These are phyloP conservation scores for Chesias legatella DNA, from an alignment of 2,888 invertebrate species.

Conservation along the genomic window DNA sequence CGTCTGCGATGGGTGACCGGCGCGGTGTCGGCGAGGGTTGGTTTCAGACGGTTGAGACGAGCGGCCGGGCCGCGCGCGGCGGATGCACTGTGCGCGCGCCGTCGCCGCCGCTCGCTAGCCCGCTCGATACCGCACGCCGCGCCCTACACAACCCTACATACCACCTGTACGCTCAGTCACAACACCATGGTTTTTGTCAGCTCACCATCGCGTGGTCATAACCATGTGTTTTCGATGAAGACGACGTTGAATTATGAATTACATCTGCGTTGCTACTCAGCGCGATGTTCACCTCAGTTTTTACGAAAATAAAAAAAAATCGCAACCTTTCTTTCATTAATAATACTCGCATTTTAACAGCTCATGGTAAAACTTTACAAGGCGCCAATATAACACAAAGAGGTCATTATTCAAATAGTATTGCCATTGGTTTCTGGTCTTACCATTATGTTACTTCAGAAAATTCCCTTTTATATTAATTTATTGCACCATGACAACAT, in stretches of 20 bases:
- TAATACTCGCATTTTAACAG: no score
- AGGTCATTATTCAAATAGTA: no score
- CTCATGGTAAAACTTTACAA: no score
- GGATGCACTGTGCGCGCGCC: constrained; percentile 62
- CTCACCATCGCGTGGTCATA: constrained; percentile 2
- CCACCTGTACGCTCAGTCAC: constrained; percentile 75
- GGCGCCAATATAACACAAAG: no score
- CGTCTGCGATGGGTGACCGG: constrained; percentile 37
- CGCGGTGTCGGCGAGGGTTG: constrained; percentile 16
- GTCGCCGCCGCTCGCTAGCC: constrained; percentile 41
- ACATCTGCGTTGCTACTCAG: no score
- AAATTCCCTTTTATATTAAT: no score
- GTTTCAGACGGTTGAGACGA: constrained; percentile 48
- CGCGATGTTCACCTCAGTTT: no score
- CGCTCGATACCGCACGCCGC: constrained; percentile 60
- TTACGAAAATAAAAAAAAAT: no score
- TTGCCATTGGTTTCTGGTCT: no score
- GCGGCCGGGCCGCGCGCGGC: constrained; percentile 52
- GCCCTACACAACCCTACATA: constrained; percentile 63
- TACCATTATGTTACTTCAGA: no score
- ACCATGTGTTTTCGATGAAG: constrained; percentile 11
- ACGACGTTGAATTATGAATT: background rate
- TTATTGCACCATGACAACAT: no score
- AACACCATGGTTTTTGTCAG: constrained; percentile 53
- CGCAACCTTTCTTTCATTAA: no score